phyloP scores from a whole-genome alignment of 2,888 invertebrate species.

The Rhingia campestris region DNA sequence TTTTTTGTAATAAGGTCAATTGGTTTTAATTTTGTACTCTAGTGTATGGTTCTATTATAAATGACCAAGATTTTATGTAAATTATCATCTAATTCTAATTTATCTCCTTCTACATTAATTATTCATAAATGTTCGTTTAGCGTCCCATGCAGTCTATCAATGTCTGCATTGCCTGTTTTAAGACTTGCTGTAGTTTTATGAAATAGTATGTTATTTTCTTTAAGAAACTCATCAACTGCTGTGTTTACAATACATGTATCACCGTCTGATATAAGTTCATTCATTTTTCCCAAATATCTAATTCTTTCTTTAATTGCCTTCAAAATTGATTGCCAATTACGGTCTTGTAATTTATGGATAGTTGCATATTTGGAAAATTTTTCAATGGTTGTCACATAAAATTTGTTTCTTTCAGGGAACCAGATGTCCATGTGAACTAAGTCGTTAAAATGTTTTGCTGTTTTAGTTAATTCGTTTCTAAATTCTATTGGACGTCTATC shows the following conservation, averaged over 20 bases:
- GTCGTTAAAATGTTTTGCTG: background rate
- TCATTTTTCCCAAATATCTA: background rate
- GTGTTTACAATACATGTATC: too few relatives aligned
- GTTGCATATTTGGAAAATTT: too few relatives aligned
- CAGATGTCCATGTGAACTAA: slow-evolving; percentile 6
- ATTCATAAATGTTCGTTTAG: slow-evolving; percentile 6
- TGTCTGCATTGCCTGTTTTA: slow-evolving; percentile 1
- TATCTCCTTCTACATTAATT: background rate
- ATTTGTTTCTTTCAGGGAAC: slow-evolving; percentile 6
- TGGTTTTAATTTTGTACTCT: background rate
- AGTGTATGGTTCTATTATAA: slow-evolving; percentile 5
- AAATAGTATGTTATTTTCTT: slow-evolving; percentile 3
- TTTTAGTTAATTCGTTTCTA: slow-evolving; percentile 3
- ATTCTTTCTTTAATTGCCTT: slow-evolving; percentile 5
- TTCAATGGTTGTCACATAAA: too few relatives aligned
- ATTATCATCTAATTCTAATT: slow-evolving; percentile 10
- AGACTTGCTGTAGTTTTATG: slow-evolving; percentile 1
- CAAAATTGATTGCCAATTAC: slow-evolving; percentile 1
- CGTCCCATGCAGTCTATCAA: slow-evolving; percentile 9
- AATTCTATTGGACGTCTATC: background rate
- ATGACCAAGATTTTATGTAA: slow-evolving; percentile 7
- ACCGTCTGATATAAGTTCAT: slow-evolving; percentile 1
- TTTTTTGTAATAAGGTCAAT: slow-evolving; percentile 19
- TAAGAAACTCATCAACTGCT: too few relatives aligned
- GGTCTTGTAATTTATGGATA: background rate